phyloP scores from a whole-genome alignment of 2,113 vertebrate species.

The Sturnus vulgaris region DNA sequence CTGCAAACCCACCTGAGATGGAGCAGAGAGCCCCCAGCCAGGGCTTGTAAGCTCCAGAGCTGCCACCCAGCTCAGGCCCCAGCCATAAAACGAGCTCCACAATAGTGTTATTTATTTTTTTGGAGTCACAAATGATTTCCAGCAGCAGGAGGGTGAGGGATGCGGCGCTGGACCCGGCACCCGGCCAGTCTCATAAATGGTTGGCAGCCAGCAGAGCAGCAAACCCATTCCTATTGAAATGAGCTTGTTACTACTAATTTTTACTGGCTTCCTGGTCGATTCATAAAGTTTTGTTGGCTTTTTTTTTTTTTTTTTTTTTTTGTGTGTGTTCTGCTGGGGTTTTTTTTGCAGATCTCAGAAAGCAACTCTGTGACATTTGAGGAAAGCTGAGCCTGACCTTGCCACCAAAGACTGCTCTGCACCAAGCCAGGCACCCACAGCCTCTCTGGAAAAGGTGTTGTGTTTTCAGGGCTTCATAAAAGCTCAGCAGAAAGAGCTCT shows the following conservation, averaged over 20 bases:
- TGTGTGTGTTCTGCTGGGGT: neutral
- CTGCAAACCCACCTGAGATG: neutral
- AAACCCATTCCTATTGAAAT: slow-evolving; percentile 65
- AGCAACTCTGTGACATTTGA: neutral
- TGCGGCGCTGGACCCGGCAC: slow-evolving; percentile 66
- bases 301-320: neutral
- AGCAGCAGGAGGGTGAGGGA: slow-evolving; percentile 75
- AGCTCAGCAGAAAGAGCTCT: neutral
- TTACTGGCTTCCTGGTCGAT: slow-evolving; percentile 58
- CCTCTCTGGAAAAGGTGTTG: neutral
- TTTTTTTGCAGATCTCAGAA: slow-evolving; percentile 28
- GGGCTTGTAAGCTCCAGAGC: neutral
- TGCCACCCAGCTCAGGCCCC: slow-evolving; percentile 45
- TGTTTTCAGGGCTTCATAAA: neutral
- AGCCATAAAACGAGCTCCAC: slow-evolving; percentile 59
- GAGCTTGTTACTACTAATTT: slow-evolving; percentile 67
- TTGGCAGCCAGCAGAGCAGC: slow-evolving; percentile 71
- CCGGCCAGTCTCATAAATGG: slow-evolving; percentile 74
- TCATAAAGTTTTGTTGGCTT: slow-evolving; percentile 39
- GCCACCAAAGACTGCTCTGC: neutral
- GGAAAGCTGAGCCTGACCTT: neutral
- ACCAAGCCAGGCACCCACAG: fast-evolving
- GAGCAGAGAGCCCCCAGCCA: neutral
- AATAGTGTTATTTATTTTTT: slow-evolving; percentile 70
- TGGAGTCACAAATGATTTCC: slow-evolving; percentile 74